Conservation (phyloP, 2,113 vertebrate species). For the Sprattus sprattus region DNA sequence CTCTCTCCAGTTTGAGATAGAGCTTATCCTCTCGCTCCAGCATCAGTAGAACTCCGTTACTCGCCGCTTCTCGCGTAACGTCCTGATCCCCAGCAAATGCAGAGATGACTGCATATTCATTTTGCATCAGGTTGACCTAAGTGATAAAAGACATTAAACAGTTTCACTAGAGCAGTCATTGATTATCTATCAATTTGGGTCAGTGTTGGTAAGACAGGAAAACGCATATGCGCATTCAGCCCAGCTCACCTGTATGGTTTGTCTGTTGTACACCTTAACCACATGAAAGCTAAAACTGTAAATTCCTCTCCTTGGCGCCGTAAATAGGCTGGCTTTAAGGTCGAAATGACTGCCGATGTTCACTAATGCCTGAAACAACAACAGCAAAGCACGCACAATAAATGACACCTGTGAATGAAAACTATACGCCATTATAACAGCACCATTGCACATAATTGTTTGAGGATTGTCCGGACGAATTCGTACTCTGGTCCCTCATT, state of each 20-base stretch:
- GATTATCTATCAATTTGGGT: background rate
- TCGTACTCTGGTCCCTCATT: background rate
- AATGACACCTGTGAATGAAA: slow-evolving; percentile 19
- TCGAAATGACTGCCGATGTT: slow-evolving; percentile 99
- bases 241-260: slow-evolving; percentile 96
- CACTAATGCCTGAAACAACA: slow-evolving; percentile 88
- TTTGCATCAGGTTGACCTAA: slow-evolving; percentile 98
- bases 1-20: slow-evolving; percentile 95
- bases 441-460: background rate
- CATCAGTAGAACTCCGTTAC: slow-evolving; percentile 95
- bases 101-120: slow-evolving; percentile 96
- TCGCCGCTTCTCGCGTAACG: slow-evolving; percentile 96
- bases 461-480: background rate
- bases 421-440: background rate
- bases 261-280: slow-evolving; percentile 99
- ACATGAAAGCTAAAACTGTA: slow-evolving; percentile 99
- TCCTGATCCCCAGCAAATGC: slow-evolving; percentile 99
- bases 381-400: slow-evolving; percentile 32
- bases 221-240: background rate
- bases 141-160: slow-evolving; percentile 25
- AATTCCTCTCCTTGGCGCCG: slow-evolving; percentile 94
- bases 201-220: background rate
- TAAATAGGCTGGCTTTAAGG: slow-evolving; percentile 95
- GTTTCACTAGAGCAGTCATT: background rate
- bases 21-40: slow-evolving; percentile 97